Percentiles rank a stretch among this genome's conserved stretches.
Evolutionary conservation across 2,113 vertebrate species (phyloP).

Genomic region (Penelope pileata): DNA sequence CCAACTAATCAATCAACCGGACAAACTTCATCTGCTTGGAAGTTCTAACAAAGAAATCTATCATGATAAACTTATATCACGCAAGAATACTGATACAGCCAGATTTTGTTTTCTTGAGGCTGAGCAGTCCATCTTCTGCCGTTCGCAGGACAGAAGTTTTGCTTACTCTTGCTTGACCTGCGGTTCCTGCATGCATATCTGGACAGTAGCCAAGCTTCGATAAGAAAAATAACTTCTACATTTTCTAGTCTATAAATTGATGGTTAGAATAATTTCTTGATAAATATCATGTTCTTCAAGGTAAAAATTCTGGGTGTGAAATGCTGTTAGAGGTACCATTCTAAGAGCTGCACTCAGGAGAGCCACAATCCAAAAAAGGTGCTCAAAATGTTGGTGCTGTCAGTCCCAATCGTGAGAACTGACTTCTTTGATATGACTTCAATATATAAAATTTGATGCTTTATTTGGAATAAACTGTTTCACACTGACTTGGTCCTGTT

Average conservation of each 20-base stretch:
- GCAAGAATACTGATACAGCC: neutral
- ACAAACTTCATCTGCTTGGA: neutral
- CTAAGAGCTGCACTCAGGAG: neutral
- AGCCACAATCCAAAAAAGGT: neutral
- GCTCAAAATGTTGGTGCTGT: neutral
- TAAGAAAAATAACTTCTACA: accelerated
- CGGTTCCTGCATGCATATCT: neutral
- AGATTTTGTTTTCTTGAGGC: neutral
- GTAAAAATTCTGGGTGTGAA: neutral
- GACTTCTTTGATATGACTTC: neutral
- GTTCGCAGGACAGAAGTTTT: neutral
- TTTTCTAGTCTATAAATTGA: neutral
- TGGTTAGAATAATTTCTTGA: neutral
- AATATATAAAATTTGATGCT: neutral
- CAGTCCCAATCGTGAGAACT: neutral
- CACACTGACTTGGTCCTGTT: neutral
- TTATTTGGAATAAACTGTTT: neutral
- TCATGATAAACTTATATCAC: neutral
- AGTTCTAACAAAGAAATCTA: neutral
- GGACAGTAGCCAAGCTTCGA: neutral
- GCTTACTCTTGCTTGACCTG: neutral
- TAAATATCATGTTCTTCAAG: neutral
- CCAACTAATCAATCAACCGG: neutral
- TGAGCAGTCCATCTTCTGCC: neutral
- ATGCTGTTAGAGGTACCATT: neutral